Conservation (phyloP, 2,113 vertebrate genomes). For the Epinephelus cyanopodus region DNA sequence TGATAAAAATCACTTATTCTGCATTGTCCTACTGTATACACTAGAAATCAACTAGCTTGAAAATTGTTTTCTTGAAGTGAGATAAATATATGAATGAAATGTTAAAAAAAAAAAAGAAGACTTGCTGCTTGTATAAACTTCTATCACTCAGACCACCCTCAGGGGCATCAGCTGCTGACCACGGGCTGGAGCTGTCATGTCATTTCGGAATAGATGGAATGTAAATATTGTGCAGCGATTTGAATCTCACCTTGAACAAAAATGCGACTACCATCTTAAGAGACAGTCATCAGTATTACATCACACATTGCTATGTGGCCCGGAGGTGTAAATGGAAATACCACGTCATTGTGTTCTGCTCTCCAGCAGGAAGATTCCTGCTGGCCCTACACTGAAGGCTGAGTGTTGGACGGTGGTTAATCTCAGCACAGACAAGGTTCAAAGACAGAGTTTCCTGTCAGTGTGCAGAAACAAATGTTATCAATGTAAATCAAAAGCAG, state of each 20-base stretch:
- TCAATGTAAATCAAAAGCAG: background rate
- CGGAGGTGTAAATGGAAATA: conserved; percentile 7
- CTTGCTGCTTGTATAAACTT: background rate
- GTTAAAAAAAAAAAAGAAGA: background rate
- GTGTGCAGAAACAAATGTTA: background rate
- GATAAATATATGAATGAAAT: background rate
- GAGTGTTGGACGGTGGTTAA: background rate
- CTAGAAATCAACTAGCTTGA: background rate
- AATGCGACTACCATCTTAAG: conserved; percentile 8
- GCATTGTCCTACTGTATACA: background rate
- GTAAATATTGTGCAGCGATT: conserved; percentile 41
- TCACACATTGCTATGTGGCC: background rate
- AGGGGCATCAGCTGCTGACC: background rate
- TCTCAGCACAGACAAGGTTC: background rate
- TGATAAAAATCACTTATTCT: no score
- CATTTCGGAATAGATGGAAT: conserved; percentile 7
- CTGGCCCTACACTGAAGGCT: background rate
- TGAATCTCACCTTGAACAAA: conserved; percentile 44
- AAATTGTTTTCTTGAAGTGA: background rate
- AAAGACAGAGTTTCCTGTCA: background rate
- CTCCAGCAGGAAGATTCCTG: background rate
- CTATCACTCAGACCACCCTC: no score
- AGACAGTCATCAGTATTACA: conserved; percentile 16
- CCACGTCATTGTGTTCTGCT: background rate
- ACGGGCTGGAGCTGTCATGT: background rate